A percentile compares a stretch with the other conserved stretches of the same genome.
These are phyloP conservation scores for Gopherus flavomarginatus DNA, from an alignment of 2,113 vertebrate species.

Conservation along the genomic window DNA sequence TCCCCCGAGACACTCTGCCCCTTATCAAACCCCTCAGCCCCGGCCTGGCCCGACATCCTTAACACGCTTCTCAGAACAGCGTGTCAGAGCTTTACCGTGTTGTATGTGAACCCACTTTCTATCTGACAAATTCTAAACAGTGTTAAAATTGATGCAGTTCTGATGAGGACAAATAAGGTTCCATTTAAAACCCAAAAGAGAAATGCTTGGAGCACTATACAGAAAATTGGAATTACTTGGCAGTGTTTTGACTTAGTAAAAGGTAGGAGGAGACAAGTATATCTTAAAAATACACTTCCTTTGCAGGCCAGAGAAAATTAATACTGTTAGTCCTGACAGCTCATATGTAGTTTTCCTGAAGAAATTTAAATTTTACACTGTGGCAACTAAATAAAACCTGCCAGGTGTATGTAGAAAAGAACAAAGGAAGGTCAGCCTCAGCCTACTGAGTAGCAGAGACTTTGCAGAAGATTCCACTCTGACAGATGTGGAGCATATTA, in stretches of 20 bases:
- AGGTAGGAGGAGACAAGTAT: not conserved
- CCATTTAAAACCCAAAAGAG: not conserved
- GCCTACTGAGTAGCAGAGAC: not conserved
- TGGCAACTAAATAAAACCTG: not conserved
- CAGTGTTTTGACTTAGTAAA: not conserved
- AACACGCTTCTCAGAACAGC: no score
- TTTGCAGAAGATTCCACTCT: not conserved
- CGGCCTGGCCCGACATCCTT: no score
- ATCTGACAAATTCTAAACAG: not conserved
- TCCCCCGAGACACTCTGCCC: no score
- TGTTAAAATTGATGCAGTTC: not conserved
- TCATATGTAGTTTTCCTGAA: not conserved
- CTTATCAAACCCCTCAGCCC: no score
- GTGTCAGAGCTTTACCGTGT: no score
- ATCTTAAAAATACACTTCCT: not conserved
- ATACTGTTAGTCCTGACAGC: not conserved
- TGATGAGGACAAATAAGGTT: not conserved
- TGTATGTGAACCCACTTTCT: no score
- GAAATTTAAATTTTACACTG: not conserved
- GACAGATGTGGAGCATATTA: not conserved
- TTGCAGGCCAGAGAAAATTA: not conserved
- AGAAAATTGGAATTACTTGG: not conserved
- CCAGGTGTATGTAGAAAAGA: not conserved
- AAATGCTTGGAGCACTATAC: not conserved
- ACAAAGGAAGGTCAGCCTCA: not conserved